These are phyloP conservation scores for Hanleya hanleyi DNA, from an alignment of 2,888 invertebrate species.

Conservation along the genomic window DNA sequence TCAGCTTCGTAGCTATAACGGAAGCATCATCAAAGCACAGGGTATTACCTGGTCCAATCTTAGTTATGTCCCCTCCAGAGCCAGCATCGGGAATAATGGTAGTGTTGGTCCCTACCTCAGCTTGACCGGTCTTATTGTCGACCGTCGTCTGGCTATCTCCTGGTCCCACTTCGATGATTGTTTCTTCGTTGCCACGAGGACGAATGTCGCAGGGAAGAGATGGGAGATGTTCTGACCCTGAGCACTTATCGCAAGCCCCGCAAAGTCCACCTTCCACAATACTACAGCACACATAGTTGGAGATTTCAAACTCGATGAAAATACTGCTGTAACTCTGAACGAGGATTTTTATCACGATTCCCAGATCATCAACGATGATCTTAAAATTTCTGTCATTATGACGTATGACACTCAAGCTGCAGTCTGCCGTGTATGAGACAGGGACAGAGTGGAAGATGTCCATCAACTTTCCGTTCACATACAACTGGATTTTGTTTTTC, in stretches of 20 bases:
- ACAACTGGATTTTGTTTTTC: no score
- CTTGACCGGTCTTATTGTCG: not conserved
- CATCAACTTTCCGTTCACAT: no score
- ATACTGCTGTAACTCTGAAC: not conserved
- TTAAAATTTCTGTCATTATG: not conserved
- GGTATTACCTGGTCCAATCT: constrained; percentile 32
- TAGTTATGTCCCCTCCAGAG: no score
- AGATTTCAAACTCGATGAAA: constrained; percentile 12
- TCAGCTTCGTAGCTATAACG: constrained; percentile 18
- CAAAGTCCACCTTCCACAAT: constrained; percentile 16
- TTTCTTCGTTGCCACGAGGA: not conserved
- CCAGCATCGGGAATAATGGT: no score
- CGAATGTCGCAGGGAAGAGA: constrained; percentile 7
- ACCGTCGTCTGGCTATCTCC: not conserved
- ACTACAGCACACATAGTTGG: constrained; percentile 29
- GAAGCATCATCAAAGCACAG: constrained; percentile 40
- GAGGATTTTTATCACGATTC: not conserved
- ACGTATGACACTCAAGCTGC: not conserved
- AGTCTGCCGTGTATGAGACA: no score
- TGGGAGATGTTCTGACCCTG: not conserved
- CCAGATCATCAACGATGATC: not conserved
- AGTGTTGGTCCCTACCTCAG: not conserved
- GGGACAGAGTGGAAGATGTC: no score
- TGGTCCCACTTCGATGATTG: not conserved
- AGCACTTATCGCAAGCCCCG: constrained; percentile 31